A percentile compares a stretch with the other conserved stretches of the same genome.
Evolutionary conservation across 2,888 invertebrate species (phyloP).

Genomic region (Noctua comes): DNA sequence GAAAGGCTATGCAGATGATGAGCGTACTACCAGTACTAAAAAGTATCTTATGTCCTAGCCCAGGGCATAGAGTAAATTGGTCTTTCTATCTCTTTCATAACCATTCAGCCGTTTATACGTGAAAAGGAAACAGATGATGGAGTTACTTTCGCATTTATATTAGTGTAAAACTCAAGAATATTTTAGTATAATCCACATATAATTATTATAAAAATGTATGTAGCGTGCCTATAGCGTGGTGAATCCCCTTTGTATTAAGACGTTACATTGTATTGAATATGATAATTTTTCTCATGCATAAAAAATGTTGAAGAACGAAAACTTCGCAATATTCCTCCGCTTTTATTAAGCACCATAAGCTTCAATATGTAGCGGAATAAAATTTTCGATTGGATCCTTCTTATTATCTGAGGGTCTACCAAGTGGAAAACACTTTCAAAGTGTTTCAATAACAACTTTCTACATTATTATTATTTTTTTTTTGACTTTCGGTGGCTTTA

Average conservation of each 20-base stretch:
- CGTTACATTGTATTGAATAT: slow-evolving; percentile 44
- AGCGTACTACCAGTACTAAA: background rate
- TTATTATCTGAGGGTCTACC: slow-evolving; percentile 1
- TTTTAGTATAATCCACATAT: background rate
- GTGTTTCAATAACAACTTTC: background rate
- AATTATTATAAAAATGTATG: background rate
- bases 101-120: background rate
- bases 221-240: background rate
- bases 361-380: slow-evolving; percentile 11
- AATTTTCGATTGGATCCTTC: background rate
- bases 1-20: too few relatives aligned
- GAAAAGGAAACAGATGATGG: background rate
- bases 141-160: background rate
- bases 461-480: background rate
- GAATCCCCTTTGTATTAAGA: slow-evolving; percentile 18
- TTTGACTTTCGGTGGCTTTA: background rate
- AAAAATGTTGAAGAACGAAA: slow-evolving; percentile 39
- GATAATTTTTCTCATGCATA: slow-evolving; percentile 58
- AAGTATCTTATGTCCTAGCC: background rate
- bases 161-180: background rate
- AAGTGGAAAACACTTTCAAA: background rate
- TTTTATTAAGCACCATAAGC: slow-evolving; percentile 28
- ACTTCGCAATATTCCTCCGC: slow-evolving; percentile 23
- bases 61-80: background rate
- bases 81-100: background rate